Conservation (phyloP, 2,888 invertebrate species). For the Apodemia hepburni region DNA sequence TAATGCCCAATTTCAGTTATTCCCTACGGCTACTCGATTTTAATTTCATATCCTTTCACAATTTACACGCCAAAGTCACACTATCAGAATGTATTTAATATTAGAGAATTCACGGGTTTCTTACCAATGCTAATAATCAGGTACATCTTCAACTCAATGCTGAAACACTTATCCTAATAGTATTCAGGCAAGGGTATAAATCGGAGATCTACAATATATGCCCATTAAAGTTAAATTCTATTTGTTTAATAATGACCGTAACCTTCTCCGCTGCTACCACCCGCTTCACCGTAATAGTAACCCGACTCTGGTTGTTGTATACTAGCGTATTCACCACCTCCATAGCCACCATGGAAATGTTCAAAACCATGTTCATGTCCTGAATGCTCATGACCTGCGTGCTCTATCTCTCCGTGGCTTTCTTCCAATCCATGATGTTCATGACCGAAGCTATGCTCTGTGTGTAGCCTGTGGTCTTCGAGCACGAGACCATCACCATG, state of each 20-base stretch:
- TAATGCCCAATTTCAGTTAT: not conserved
- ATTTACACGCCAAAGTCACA: constrained; percentile 37
- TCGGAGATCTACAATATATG: constrained; percentile 45
- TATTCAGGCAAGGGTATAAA: constrained; percentile 56
- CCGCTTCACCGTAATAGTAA: constrained; percentile 54
- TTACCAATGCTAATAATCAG: constrained; percentile 57
- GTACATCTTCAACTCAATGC: constrained; percentile 53
- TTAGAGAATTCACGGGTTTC: constrained; percentile 45
- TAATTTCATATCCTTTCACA: constrained; percentile 28
- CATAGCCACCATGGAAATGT: constrained; percentile 47
- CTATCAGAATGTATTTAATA: constrained; percentile 37
- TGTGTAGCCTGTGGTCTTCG: constrained; percentile 77
- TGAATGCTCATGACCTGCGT: constrained; percentile 43
- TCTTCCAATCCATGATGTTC: constrained; percentile 37
- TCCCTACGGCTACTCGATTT: not conserved
- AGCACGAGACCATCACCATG: constrained; percentile 81
- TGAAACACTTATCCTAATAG: constrained; percentile 40
- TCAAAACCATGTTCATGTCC: constrained; percentile 34
- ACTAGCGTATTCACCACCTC: constrained; percentile 58
- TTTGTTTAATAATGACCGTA: constrained; percentile 60
- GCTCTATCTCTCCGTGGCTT: constrained; percentile 43
- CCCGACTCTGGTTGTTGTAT: constrained; percentile 51
- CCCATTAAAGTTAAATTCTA: constrained; percentile 40
- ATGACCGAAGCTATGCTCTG: constrained; percentile 53
- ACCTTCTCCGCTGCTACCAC: constrained; percentile 56